Percentiles rank a stretch among this genome's conserved stretches.
These are phyloP conservation scores for Microctonus hyperodae DNA, from an alignment of 2,888 invertebrate species.

Conservation along the genomic window DNA sequence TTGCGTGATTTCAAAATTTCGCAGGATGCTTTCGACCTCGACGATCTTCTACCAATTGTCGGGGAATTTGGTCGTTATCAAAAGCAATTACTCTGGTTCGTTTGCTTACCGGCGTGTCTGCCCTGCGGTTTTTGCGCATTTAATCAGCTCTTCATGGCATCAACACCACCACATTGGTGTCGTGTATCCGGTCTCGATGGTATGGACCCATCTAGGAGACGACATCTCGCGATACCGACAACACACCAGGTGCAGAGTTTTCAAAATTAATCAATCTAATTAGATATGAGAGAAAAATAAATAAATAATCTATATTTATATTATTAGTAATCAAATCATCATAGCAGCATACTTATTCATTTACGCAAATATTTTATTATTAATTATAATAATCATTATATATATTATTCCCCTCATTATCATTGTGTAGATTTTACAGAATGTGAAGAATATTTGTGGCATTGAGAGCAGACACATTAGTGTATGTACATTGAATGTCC, in stretches of 20 bases:
- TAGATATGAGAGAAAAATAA: neutral
- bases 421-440: neutral
- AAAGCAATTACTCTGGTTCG: conserved; percentile 82
- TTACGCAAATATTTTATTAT: too few relatives aligned
- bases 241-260: conserved; percentile 40
- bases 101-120: conserved; percentile 87
- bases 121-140: conserved; percentile 93
- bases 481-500: neutral
- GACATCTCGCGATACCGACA: conserved; percentile 72
- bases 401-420: neutral
- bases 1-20: conserved; percentile 19
- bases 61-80: conserved; percentile 92
- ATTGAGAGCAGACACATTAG: conserved; percentile 35
- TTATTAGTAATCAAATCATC: neutral
- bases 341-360: neutral
- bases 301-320: neutral
- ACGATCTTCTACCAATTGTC: conserved; percentile 83
- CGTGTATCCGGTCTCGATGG: conserved; percentile 71
- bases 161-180: conserved; percentile 89
- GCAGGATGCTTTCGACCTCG: conserved; percentile 76
- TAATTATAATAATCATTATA: neutral
- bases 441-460: conserved; percentile 28
- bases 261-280: conserved; percentile 11
- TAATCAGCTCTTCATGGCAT: conserved; percentile 92
- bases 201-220: conserved; percentile 60